Evolutionary conservation across 2,888 invertebrate genomes (phyloP).

Genomic region (Muscina levida): DNA sequence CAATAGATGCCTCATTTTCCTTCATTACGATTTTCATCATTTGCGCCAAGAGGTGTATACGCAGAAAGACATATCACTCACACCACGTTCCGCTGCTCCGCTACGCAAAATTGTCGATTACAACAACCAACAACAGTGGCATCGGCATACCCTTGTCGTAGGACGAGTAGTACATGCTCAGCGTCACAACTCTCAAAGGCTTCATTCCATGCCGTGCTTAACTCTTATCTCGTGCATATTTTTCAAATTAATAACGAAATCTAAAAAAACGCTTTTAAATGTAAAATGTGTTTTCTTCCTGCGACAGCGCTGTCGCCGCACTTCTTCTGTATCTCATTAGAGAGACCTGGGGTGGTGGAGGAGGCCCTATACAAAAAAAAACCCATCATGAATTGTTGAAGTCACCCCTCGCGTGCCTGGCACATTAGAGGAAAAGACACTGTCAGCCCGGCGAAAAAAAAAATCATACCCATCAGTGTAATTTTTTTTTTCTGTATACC

Average conservation of each 20-base stretch:
- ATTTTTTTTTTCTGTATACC: slow-evolving; percentile 41
- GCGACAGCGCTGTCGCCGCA: background rate
- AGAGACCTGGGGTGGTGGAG: slow-evolving; percentile 17
- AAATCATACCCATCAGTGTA: slow-evolving; percentile 49
- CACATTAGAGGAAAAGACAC: slow-evolving; percentile 45
- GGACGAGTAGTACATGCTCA: background rate
- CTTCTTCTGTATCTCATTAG: slow-evolving; percentile 54
- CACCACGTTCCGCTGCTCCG: background rate
- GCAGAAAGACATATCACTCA: background rate
- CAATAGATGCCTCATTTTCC: slow-evolving; percentile 21
- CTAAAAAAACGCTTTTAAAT: slow-evolving; percentile 62
- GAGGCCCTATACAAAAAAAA: slow-evolving; percentile 24
- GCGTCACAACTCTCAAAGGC: slow-evolving; percentile 52
- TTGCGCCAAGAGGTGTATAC: background rate
- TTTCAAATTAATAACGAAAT: slow-evolving; percentile 75
- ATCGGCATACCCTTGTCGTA: background rate
- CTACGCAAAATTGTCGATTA: background rate
- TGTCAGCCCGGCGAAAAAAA: slow-evolving; percentile 34
- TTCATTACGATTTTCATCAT: slow-evolving; percentile 1
- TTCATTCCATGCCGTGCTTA: slow-evolving; percentile 44
- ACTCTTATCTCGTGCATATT: slow-evolving; percentile 74
- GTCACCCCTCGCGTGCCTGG: slow-evolving; percentile 60
- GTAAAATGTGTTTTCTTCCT: slow-evolving; percentile 36
- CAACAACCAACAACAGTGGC: background rate
- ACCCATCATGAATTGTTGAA: slow-evolving; percentile 39